phyloP scores from a whole-genome alignment of 2,797 vertebrate species.

The Sebastes paucispinis region DNA sequence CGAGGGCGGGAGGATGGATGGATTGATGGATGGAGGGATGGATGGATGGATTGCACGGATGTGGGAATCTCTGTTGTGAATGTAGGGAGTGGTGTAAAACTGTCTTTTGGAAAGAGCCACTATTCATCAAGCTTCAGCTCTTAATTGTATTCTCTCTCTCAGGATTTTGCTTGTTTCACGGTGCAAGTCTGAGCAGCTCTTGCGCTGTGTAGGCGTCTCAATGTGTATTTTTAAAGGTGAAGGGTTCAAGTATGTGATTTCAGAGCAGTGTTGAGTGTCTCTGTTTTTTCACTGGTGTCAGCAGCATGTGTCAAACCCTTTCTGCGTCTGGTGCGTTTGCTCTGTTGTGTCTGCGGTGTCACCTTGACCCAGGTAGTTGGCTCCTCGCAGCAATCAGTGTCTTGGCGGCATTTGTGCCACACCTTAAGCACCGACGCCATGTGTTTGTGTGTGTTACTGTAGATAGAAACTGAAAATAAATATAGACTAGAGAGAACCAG shows the following conservation, averaged over 20 bases:
- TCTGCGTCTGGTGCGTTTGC: constrained; percentile 33
- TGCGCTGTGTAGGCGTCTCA: constrained; percentile 17
- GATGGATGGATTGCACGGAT: not conserved
- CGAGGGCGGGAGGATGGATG: not conserved
- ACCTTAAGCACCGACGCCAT: constrained; percentile 41
- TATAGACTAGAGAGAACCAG: not conserved
- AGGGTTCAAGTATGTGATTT: constrained; percentile 50
- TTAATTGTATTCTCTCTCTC: constrained; percentile 34
- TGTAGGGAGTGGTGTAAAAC: constrained; percentile 33
- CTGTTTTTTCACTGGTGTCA: constrained; percentile 32
- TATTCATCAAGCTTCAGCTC: constrained; percentile 13
- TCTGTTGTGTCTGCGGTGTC: constrained; percentile 37
- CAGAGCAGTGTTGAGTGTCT: constrained; percentile 31
- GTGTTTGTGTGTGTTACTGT: constrained; percentile 10
- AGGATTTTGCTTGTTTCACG: constrained; percentile 8
- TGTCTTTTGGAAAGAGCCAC: not conserved
- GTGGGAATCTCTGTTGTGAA: constrained; percentile 13
- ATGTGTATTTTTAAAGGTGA: constrained; percentile 51
- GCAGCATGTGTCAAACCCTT: constrained; percentile 36
- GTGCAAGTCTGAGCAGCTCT: constrained; percentile 47
- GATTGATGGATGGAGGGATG: not conserved
- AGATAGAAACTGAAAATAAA: constrained; percentile 3
- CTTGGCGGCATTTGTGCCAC: constrained; percentile 47
- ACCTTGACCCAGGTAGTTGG: constrained; percentile 61
- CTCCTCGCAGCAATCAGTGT: constrained; percentile 44